Conservation (phyloP, 1,140 invertebrate species). For the Armadillidium nasatum region DNA sequence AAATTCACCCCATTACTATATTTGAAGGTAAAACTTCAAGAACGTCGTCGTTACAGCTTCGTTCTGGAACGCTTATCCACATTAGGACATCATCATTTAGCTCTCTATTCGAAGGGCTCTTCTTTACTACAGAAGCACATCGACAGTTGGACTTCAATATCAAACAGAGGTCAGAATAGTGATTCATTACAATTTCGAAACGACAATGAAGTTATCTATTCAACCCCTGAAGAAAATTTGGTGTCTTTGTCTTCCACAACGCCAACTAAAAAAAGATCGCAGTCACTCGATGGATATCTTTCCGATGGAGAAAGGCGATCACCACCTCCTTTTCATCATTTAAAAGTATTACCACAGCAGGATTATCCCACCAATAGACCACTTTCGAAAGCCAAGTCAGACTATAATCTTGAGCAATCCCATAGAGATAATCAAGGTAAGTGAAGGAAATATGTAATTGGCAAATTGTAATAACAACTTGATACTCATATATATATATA, state of each 20-base stretch:
- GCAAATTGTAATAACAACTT: no score
- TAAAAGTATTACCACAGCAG: neutral
- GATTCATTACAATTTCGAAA: neutral
- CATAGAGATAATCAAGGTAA: neutral
- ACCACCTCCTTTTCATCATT: neutral
- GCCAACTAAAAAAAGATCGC: neutral
- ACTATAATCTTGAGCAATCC: neutral
- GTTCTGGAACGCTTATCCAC: neutral
- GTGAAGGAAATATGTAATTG: no score
- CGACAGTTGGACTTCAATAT: neutral
- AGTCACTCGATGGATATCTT: neutral
- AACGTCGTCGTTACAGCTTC: neutral
- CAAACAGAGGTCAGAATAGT: neutral
- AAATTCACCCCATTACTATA: no score
- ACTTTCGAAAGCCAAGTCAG: neutral
- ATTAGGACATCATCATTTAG: neutral
- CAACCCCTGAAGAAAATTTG: neutral
- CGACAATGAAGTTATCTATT: neutral
- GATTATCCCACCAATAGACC: neutral
- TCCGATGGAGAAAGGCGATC: neutral
- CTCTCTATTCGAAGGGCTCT: neutral
- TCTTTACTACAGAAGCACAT: neutral
- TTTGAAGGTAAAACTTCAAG: neutral
- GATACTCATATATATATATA: no score
- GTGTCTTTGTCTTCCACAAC: neutral